Evolutionary conservation across 2,113 vertebrate genomes (phyloP).

Genomic region (Microtus ochrogaster): DNA sequence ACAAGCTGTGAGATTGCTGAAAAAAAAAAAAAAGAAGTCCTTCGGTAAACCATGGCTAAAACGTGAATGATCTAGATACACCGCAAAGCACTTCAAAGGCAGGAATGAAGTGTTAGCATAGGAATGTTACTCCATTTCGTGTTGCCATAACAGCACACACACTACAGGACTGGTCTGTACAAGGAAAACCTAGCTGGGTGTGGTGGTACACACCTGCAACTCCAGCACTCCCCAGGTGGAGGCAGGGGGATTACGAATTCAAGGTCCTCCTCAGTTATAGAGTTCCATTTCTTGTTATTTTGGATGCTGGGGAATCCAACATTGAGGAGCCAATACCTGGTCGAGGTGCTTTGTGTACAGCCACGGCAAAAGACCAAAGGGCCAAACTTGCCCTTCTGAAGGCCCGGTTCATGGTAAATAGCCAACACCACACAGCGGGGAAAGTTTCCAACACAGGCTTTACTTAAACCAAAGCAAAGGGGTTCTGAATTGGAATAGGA

Average conservation of each 20-base stretch:
- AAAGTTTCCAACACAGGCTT: not conserved
- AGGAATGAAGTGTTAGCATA: not conserved
- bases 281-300: not conserved
- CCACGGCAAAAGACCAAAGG: not conserved
- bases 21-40: too few species aligned
- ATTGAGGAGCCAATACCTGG: not conserved
- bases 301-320: not conserved
- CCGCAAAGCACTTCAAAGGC: not conserved
- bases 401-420: not conserved
- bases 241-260: too few species aligned
- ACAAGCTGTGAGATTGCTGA: not conserved
- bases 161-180: not conserved
- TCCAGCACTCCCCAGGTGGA: not conserved
- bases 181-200: not conserved
- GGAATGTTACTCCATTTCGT: not conserved
- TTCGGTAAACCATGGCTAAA: not conserved
- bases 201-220: not conserved
- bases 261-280: not conserved
- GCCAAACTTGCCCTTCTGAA: not conserved
- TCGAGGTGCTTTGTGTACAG: not conserved
- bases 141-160: not conserved
- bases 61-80: not conserved
- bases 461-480: not conserved
- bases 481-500: slow-evolving; percentile 14
- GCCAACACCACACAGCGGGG: not conserved